Conservation (phyloP, 1,140 invertebrate genomes). For the Leptopilina boulardi region DNA sequence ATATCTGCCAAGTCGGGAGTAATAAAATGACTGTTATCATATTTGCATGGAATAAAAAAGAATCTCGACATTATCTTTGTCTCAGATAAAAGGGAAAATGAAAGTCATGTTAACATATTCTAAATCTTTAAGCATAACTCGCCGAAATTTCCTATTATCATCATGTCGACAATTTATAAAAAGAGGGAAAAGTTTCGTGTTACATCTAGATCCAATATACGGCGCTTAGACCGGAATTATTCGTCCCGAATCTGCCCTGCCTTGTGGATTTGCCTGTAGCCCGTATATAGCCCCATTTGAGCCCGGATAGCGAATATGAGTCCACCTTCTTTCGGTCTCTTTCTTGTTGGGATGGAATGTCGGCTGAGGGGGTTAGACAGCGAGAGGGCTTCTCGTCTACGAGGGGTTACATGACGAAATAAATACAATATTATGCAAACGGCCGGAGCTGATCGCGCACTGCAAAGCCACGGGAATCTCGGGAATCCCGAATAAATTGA, state of each 20-base stretch:
- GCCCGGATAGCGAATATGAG: conserved; percentile 50
- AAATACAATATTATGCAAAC: conserved; percentile 77
- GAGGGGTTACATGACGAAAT: conserved; percentile 74
- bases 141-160: not conserved
- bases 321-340: conserved; percentile 42
- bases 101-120: conserved; percentile 5
- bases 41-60: not conserved
- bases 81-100: not conserved
- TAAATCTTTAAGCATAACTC: not conserved
- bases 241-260: conserved; percentile 49
- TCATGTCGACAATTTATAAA: conserved; percentile 22
- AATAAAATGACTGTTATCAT: not conserved
- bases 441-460: conserved; percentile 63
- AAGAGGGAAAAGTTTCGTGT: conserved; percentile 36
- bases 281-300: conserved; percentile 68
- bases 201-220: conserved; percentile 55
- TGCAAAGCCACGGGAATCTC: conserved; percentile 70
- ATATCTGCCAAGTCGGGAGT: not conserved
- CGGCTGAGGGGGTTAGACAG: not conserved
- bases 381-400: conserved; percentile 48
- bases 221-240: conserved; percentile 58
- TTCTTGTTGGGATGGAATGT: not conserved
- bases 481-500: conserved; percentile 76
- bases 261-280: conserved; percentile 63
- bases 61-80: not conserved